Conservation (phyloP, 2,888 invertebrate genomes). For the Andrena praecox region DNA sequence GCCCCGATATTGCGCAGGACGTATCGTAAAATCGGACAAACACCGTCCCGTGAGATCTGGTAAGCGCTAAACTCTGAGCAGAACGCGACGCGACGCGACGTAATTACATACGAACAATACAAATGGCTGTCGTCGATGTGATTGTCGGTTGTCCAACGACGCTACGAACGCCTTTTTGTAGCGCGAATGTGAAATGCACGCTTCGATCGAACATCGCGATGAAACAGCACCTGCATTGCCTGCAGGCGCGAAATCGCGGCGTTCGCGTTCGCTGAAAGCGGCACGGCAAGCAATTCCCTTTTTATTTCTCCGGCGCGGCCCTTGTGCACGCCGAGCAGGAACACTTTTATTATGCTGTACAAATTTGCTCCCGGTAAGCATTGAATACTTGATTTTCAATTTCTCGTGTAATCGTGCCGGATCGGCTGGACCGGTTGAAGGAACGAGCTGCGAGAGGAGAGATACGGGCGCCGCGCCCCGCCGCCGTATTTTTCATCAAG, state of each 20-base stretch:
- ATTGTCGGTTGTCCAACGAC: slow-evolving; percentile 8
- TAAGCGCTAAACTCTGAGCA: background rate
- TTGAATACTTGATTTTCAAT: slow-evolving; percentile 71
- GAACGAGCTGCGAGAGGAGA: too few relatives aligned
- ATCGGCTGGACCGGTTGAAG: background rate
- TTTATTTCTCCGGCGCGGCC: background rate
- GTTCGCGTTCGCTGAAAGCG: background rate
- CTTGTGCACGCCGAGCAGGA: background rate
- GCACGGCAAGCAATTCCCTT: too few relatives aligned
- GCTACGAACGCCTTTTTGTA: background rate
- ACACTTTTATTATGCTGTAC: slow-evolving; percentile 50
- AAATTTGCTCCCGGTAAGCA: slow-evolving; percentile 63
- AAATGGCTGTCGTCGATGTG: slow-evolving; percentile 8
- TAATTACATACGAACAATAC: background rate
- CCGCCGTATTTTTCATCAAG: too few relatives aligned
- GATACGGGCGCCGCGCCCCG: too few relatives aligned
- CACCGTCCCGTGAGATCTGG: slow-evolving; percentile 3
- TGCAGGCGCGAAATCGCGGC: background rate
- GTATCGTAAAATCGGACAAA: slow-evolving; percentile 12
- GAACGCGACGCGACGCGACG: background rate
- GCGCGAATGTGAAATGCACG: background rate
- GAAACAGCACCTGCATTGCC: background rate
- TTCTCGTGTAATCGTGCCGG: slow-evolving; percentile 52
- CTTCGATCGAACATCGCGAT: background rate
- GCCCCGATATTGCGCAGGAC: slow-evolving; percentile 22